Base-by-base conservation (phyloP, 2,888 invertebrate genomes). In the Synergus itoensis region DNA sequence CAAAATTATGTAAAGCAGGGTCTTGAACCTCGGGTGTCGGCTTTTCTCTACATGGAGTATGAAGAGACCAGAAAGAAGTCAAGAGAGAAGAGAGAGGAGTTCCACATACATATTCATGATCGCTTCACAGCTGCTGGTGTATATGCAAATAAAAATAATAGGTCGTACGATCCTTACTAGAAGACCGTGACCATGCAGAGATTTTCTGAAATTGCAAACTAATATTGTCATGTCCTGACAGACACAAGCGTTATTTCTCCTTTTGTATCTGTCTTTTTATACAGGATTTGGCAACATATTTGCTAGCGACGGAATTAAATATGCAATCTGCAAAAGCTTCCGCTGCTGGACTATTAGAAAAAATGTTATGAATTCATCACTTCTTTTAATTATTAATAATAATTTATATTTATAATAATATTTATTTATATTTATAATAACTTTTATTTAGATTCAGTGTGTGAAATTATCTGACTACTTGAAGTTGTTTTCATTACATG, bases 81-180 rank as follows among this genome's bases (percentile, higher is more conserved):
- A 53, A 40, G 76, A 28, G 43, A 28, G 67, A 76, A n/a, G 43
- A 80, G 43, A 48, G 40, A 77, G 12, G 45, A 48, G 21, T 28
- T 65, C 43, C 78, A 78, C 69, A 60, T 69, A 28, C 57, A 43
- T 60, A 78, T 60, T 28, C 11, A 60, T 62, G 16, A 1, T 21
- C 7, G 21, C 21, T 45, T 67, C 45, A 67, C 67, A 67, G 67
- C 41, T 67, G 67, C 28, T 62, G 9, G 18, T 65, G n/a, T 36
- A 43, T 65, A 65, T 65, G 43, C 65, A 65, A 65, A 65, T 65
- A 65, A 28, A 65, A 65, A 65, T 65, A 43, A 43, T 40, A 64
- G 41, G 43, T 65, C 21, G n/a, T 18, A 57, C 9, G 4, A 65
- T 41, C 12, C 18, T 41, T 8, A 65, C 65, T 65, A 12, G 18